Base-by-base conservation (phyloP, 2,888 invertebrate genomes). In the Eilema sororculum region DNA sequence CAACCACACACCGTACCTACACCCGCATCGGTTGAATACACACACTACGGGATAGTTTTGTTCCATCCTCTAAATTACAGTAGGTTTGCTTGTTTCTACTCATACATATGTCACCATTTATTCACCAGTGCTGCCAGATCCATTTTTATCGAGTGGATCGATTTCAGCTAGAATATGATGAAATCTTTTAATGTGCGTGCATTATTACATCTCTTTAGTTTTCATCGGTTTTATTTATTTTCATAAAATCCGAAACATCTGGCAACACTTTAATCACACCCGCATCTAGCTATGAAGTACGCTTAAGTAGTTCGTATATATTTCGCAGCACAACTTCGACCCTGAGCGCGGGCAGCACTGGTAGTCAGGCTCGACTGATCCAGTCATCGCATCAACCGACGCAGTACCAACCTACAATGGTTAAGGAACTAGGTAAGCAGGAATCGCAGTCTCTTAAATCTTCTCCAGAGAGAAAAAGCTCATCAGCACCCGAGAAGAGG, bases 351-450 rank as follows among this genome's bases (percentile, higher is more conserved):
- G 98, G 98, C 89, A 98, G 98, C 94, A 98, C 98, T 67, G 98
- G 98, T 87, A 98, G 98, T 91, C 98, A 98, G 94, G 98, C 99
- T 73, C 97, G 98, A 87, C 97, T 99, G 88, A 98, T 99, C 90
- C 98, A 98, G 95, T 98, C 98, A 80, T 99, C 98, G 82, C 98
- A 98, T 94, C 98, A 98, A 88, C 99, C 99, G 73, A 97, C 98
- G 86, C 98, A 97, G 91, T 98, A 98, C 94, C 98, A 98, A 86
- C 98, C 98, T 72, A 97, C 97, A 83, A 97, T 97, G 91, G 97
- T 97, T 89, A 98, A 98, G 96, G 98, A 98, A 95, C 95, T 98
- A 96, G 98, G 98, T 98, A 97, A 97, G 97, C 93, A 91, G 77
- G 95, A 95, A 79, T 94, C 94, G 5, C 91, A 92, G 67, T 96